These are phyloP conservation scores for Tiliacea aurago DNA, from an alignment of 2,888 invertebrate genomes.

Conservation along the genomic window DNA sequence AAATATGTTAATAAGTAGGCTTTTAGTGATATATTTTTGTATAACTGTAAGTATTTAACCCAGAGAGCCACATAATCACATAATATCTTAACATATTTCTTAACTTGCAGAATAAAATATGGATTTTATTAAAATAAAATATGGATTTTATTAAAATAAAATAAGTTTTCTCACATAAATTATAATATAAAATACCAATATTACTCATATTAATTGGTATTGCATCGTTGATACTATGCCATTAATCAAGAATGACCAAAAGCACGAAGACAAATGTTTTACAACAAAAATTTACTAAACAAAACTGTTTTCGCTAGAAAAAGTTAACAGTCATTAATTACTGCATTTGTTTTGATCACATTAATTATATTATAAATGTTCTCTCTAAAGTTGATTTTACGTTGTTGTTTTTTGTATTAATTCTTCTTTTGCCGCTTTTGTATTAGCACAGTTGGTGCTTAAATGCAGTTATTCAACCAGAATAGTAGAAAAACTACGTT, in stretches of 20 bases:
- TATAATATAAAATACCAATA: slow-evolving; percentile 15
- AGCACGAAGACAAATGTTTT: slow-evolving; percentile 11
- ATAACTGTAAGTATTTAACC: slow-evolving; percentile 37
- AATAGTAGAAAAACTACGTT: not conserved
- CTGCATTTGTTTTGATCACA: slow-evolving; percentile 41
- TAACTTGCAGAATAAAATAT: slow-evolving; percentile 17
- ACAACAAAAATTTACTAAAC: slow-evolving; percentile 24
- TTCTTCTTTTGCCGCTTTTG: slow-evolving; percentile 1
- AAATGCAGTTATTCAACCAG: not conserved
- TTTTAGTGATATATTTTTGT: slow-evolving; percentile 27
- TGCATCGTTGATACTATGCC: slow-evolving; percentile 19
- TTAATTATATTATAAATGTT: slow-evolving; percentile 32
- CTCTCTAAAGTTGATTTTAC: slow-evolving; percentile 1
- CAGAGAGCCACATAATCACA: slow-evolving; percentile 18
- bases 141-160: slow-evolving; percentile 7
- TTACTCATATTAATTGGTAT: slow-evolving; percentile 22
- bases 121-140: not conserved
- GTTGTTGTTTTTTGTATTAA: slow-evolving; percentile 12
- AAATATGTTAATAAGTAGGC: slow-evolving; percentile 52
- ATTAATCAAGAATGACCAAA: slow-evolving; percentile 24
- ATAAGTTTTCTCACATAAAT: slow-evolving; percentile 33
- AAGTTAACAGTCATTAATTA: slow-evolving; percentile 41
- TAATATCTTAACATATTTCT: slow-evolving; percentile 11
- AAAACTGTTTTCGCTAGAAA: slow-evolving; percentile 47
- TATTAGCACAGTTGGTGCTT: no score